phyloP scores from a whole-genome alignment of 37 sponge, comb jelly and placozoan species.

The Agelas oroides region DNA sequence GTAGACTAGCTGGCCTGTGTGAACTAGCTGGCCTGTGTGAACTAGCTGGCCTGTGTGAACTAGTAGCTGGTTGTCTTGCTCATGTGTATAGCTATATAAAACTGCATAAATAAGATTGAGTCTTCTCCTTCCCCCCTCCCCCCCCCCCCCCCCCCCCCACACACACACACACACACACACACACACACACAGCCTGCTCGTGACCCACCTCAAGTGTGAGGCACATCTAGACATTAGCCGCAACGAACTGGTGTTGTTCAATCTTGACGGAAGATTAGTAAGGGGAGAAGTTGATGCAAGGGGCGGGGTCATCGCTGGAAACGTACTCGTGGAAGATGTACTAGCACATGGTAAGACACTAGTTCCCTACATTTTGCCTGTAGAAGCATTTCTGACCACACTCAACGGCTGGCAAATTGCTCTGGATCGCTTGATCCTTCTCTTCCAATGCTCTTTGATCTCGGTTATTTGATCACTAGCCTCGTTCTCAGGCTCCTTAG shows the following conservation, averaged over 20 bases:
- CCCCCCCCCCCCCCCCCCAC: too few species aligned
- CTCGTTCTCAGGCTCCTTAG: too few species aligned
- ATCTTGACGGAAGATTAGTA: conserved; percentile 32
- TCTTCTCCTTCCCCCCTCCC: too few species aligned
- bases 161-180: not conserved
- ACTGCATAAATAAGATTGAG: too few species aligned
- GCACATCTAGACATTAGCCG: conserved; percentile 70
- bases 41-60: too few species aligned
- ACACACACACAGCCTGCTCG: conserved; percentile 37
- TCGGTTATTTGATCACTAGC: not conserved
- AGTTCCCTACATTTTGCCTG: not conserved
- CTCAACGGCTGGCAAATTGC: too few species aligned
- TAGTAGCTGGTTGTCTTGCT: too few species aligned
- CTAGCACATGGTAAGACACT: conserved; percentile 44
- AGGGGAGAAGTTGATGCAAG: conserved; percentile 68
- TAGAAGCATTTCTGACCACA: not conserved
- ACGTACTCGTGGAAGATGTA: conserved; percentile 46
- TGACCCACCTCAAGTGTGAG: conserved; percentile 53
- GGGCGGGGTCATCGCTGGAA: conserved; percentile 86
- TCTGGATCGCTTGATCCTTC: not conserved
- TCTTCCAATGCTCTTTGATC: not conserved
- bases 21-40: too few species aligned
- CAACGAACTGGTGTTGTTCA: conserved; percentile 76
- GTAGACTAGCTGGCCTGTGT: too few species aligned
- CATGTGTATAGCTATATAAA: too few species aligned